Percentiles rank a stretch among this genome's conserved stretches.
Conservation (phyloP, 2,113 vertebrate species). For the Murina feae region DNA sequence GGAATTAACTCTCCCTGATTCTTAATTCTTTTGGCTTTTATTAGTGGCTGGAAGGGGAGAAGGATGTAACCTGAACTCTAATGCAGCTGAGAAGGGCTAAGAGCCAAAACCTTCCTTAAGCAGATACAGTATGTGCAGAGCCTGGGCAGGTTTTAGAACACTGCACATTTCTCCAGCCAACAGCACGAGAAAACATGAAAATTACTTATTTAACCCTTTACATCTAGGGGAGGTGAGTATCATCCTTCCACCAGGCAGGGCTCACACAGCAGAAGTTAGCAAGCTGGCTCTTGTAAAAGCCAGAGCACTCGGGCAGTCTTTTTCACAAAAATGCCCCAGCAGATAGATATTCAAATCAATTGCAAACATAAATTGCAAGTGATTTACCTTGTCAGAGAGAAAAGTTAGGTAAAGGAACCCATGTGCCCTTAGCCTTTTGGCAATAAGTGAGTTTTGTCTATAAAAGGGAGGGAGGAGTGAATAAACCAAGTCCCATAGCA, state of each 20-base stretch:
- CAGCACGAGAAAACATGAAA: conserved; percentile 24
- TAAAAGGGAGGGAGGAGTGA: not conserved
- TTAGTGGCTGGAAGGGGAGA: conserved; percentile 49
- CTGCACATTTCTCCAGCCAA: conserved; percentile 53
- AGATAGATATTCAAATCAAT: conserved; percentile 34
- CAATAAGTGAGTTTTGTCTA: not conserved
- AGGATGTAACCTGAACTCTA: conserved; percentile 56
- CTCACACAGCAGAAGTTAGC: not conserved
- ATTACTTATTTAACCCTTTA: conserved; percentile 43
- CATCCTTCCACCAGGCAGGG: not conserved
- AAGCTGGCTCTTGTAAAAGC: conserved; percentile 31
- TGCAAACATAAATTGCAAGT: conserved; percentile 45
- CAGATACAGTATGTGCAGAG: conserved; percentile 52
- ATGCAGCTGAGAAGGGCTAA: conserved; percentile 55
- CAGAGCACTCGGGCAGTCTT: not conserved
- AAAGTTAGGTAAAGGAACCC: conserved; percentile 36
- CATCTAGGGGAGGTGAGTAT: not conserved
- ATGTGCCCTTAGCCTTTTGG: not conserved
- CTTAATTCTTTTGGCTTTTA: conserved; percentile 66
- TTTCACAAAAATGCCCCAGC: conserved; percentile 14
- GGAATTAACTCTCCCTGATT: conserved; percentile 54
- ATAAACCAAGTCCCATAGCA: not conserved
- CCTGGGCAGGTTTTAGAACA: conserved; percentile 51
- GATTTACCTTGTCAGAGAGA: conserved; percentile 21
- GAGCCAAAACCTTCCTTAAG: conserved; percentile 61